phyloP scores from a whole-genome alignment of 1,140 invertebrate species.

The Ctenoplectra terminalis region DNA sequence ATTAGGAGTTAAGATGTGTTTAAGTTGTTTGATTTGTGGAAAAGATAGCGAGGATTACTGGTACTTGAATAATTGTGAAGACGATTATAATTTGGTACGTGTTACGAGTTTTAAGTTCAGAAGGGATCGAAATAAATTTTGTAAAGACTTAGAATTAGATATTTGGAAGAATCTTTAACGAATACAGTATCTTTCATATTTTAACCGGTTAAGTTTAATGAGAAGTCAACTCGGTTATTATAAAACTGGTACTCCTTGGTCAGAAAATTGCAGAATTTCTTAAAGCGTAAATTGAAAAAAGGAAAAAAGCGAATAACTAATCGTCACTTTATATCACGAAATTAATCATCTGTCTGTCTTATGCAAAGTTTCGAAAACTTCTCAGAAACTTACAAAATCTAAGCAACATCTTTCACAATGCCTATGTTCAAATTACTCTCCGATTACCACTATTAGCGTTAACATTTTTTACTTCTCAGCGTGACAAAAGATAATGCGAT shows the following conservation, averaged over 20 bases:
- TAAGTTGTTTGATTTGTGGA: neutral
- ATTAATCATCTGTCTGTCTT: conserved; percentile 17
- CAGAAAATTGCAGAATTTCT: neutral
- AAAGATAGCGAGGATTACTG: too few relatives aligned
- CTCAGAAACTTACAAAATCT: neutral
- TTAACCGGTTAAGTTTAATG: neutral
- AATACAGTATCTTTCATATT: neutral
- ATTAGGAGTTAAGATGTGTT: neutral
- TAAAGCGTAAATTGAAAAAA: neutral
- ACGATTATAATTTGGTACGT: neutral
- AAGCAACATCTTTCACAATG: neutral
- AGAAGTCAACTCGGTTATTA: neutral
- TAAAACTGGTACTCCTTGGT: neutral
- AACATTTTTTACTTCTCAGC: neutral
- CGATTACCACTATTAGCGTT: neutral
- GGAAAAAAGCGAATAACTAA: conserved; percentile 8
- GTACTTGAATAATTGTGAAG: neutral
- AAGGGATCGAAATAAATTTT: neutral
- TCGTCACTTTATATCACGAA: neutral
- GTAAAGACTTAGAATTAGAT: neutral
- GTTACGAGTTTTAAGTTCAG: neutral
- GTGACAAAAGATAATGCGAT: neutral
- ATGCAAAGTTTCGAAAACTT: neutral
- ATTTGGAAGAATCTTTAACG: neutral
- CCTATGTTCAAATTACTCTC: neutral